These are phyloP conservation scores for Arctocebus calabarensis DNA, from an alignment of 2,797 vertebrate genomes.

Conservation along the genomic window DNA sequence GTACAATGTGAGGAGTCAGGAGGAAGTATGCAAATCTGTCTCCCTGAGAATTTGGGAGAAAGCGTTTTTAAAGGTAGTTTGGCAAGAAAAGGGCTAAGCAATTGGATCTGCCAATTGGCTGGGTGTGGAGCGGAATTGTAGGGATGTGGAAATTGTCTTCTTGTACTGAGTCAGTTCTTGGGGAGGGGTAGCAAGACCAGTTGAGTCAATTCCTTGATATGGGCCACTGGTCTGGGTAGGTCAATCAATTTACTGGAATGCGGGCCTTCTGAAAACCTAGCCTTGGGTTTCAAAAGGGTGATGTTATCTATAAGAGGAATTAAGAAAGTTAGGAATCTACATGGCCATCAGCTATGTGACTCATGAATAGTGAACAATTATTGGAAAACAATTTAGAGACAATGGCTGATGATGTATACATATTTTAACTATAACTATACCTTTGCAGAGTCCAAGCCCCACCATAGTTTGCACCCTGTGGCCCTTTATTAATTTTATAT, in stretches of 20 bases:
- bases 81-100: not conserved
- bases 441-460: not conserved
- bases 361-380: not conserved
- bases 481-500: not conserved
- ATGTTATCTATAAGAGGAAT: not conserved
- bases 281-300: not conserved
- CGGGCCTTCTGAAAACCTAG: not conserved
- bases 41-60: not conserved
- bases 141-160: not conserved
- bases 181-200: not conserved
- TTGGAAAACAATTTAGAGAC: not conserved
- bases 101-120: not conserved
- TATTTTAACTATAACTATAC: not conserved
- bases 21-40: not conserved
- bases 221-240: not conserved
- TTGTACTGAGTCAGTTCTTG: not conserved
- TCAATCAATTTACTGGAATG: not conserved
- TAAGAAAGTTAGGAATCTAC: not conserved
- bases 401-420: not conserved
- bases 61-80: not conserved
- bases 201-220: not conserved
- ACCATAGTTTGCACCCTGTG: not conserved
- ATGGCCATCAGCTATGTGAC: not conserved
- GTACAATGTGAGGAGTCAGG: not conserved
- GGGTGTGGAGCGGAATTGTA: not conserved